Percentiles rank a stretch among this genome's conserved stretches.
Evolutionary conservation across 2,113 vertebrate species (phyloP).

Genomic region (Ginglymostoma cirratum): DNA sequence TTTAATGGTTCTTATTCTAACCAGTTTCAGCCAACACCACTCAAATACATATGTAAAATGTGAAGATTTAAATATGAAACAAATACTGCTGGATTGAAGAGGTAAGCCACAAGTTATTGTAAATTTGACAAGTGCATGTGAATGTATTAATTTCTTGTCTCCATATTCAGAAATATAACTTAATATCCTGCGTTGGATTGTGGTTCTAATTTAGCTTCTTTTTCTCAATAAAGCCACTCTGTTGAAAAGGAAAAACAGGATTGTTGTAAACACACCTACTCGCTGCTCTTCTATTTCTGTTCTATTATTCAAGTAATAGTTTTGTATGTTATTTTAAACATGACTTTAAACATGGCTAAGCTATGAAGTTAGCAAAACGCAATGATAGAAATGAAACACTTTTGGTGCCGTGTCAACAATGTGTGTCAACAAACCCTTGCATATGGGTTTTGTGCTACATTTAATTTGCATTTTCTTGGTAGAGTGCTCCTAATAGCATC

Average conservation of each 20-base stretch:
- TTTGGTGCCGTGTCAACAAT: not conserved
- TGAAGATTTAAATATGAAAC: not conserved
- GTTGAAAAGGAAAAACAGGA: not conserved
- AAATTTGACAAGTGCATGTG: not conserved
- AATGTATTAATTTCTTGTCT: not conserved
- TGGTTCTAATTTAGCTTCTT: not conserved
- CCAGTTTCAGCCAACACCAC: not conserved
- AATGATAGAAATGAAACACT: not conserved
- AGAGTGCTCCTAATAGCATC: no score
- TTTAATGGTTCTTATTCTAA: not conserved
- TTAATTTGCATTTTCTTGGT: not conserved
- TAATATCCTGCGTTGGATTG: not conserved
- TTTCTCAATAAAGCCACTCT: not conserved
- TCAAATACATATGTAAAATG: not conserved
- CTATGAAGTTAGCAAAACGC: not conserved
- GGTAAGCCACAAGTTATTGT: not conserved
- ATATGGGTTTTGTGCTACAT: not conserved
- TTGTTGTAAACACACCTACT: no score
- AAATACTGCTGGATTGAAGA: not conserved
- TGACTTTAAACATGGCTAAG: not conserved
- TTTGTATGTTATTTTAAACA: not conserved
- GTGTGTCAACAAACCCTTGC: not conserved
- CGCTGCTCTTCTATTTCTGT: not conserved
- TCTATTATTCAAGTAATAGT: not conserved
- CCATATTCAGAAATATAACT: not conserved